Conservation (phyloP, 2,888 invertebrate genomes). For the Oscheius onirici region DNA sequence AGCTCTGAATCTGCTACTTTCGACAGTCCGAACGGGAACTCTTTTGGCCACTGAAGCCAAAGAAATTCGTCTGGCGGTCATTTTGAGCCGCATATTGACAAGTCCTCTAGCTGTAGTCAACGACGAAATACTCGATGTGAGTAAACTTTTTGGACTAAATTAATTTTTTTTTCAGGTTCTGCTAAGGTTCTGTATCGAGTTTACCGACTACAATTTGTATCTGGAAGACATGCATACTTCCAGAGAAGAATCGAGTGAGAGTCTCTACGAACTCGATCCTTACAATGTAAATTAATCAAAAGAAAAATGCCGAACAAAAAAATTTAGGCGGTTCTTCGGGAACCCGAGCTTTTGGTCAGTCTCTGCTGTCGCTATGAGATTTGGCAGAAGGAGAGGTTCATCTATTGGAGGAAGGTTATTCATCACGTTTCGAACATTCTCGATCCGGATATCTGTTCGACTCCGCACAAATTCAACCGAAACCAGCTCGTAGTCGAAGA, state of each 20-base stretch:
- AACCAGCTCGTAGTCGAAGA: conserved; percentile 19
- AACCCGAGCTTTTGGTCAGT: conserved; percentile 19
- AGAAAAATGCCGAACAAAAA: no score
- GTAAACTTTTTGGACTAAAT: background rate
- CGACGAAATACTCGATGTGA: conserved; percentile 44
- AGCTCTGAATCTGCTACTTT: conserved; percentile 31
- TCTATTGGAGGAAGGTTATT: conserved; percentile 14
- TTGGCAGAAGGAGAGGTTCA: conserved; percentile 34
- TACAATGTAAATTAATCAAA: conserved; percentile 12
- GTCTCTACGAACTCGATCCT: conserved; percentile 3
- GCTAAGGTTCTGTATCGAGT: conserved; percentile 12
- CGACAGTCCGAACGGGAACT: background rate
- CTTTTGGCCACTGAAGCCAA: conserved; percentile 6
- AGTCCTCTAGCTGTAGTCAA: conserved; percentile 35
- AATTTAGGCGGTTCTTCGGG: conserved; percentile 31
- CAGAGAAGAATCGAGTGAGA: background rate
- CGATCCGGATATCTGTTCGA: background rate
- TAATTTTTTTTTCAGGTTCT: background rate
- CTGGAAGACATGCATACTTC: background rate
- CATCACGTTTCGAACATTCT: conserved; percentile 6
- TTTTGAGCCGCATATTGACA: conserved; percentile 29
- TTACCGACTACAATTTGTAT: background rate
- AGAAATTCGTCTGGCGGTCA: background rate
- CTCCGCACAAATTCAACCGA: conserved; percentile 24
- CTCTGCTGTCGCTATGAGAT: conserved; percentile 39